Evolutionary conservation across 2,888 invertebrate species (phyloP), one percentile per base, ranked within the genome.

Genomic region (Bombyx huttoni): DNA sequence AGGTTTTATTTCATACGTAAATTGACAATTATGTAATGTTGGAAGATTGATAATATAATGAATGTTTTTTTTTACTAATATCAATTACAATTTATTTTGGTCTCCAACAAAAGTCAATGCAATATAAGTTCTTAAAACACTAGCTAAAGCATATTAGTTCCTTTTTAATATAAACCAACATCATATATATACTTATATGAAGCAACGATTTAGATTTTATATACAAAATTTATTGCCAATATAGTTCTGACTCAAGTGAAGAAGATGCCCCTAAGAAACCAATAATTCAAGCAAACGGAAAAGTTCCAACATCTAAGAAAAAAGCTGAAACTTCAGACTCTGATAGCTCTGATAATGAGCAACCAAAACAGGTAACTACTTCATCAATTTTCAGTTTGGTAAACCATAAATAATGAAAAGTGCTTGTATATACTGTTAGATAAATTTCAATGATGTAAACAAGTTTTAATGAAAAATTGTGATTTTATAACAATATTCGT

Each of bases 301-400:
- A 81, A 64, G 61, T 61, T 60, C 68, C 76, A 1, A 64, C 64
- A 46, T 57, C 58, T 33, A 81, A 79, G 53, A 80, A 81, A 55
- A 70, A 71, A 51, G 65, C 75, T 53, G 73, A 75, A n/a, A 78
- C 81, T 6, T 81, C 82, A 48, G 81, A 81, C 55, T 83, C 81
- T 46, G 84, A 85, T 48, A 82, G 78, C 53, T 85, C 83, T 1
- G 81, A 84, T 51, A 81, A 82, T 61, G 82, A 85, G 52, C 71
- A 73, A 59, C 70, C 77, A 45, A 61, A 70, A 58, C 66, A 70
- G 62, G 75, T 79, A 64, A 56, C 40, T 6, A 14, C 49, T 46
- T 53, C 1, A 13, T 48, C 24, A 49, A 14, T 45, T 48, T 49
- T 48, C 35, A 48, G 8, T n/a, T 2, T 24, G 24, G 24, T 3